Evolutionary conservation across 2,888 invertebrate genomes (phyloP).

Genomic region (Watsonalla binaria): DNA sequence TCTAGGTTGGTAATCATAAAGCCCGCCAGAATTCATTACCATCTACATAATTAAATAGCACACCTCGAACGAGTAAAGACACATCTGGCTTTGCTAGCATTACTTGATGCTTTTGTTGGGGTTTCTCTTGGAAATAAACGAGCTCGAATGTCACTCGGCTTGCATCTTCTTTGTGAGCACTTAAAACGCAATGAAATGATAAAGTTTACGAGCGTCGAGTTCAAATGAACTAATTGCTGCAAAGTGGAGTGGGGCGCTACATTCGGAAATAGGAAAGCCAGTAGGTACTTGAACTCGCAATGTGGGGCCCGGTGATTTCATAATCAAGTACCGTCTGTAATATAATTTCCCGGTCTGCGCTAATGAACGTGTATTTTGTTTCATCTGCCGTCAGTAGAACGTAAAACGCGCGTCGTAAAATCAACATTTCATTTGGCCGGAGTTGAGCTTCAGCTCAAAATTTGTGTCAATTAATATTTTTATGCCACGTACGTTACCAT

Average conservation of each 20-base stretch:
- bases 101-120: slow-evolving; percentile 9
- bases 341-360: slow-evolving; percentile 65
- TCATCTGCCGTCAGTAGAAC: slow-evolving; percentile 58
- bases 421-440: slow-evolving; percentile 62
- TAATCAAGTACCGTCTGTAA: slow-evolving; percentile 66
- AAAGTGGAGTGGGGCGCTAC: slow-evolving; percentile 20
- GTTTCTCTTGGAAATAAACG: slow-evolving; percentile 5
- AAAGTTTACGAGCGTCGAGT: slow-evolving; percentile 17
- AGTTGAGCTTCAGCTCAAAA: slow-evolving; percentile 45
- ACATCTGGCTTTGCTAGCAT: slow-evolving; percentile 26
- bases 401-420: slow-evolving; percentile 58
- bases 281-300: slow-evolving; percentile 35
- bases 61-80: slow-evolving; percentile 22
- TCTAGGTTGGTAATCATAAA: slow-evolving; percentile 21
- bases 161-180: slow-evolving; percentile 13
- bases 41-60: slow-evolving; percentile 26
- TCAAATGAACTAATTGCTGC: slow-evolving; percentile 36
- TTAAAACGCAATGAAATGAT: slow-evolving; percentile 20
- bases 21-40: slow-evolving; percentile 39
- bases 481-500: slow-evolving; percentile 35
- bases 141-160: slow-evolving; percentile 8
- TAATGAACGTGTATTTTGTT: slow-evolving; percentile 76
- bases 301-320: slow-evolving; percentile 50
- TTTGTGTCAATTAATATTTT: slow-evolving; percentile 59
- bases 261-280: slow-evolving; percentile 13